Evolutionary conservation across 35 echinoderm and acorn worm species (phyloP).

Genomic region (Hemicentrotus pulcherrimus): DNA sequence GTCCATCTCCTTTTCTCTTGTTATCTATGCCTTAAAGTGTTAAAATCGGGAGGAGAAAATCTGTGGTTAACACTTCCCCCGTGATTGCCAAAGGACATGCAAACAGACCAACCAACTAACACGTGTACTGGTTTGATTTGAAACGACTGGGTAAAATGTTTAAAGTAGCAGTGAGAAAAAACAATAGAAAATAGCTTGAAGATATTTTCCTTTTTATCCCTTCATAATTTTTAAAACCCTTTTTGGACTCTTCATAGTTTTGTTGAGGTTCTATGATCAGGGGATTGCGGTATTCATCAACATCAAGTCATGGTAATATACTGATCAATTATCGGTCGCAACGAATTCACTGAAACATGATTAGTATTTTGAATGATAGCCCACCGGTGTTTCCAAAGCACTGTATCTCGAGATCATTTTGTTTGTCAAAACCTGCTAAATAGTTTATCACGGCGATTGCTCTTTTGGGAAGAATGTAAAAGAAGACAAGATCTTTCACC

Average conservation of each 20-base stretch:
- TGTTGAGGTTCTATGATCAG: background rate
- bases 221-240: background rate
- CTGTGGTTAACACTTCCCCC: background rate
- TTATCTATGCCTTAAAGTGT: conserved; percentile 13
- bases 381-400: background rate
- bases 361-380: background rate
- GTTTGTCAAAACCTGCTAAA: background rate
- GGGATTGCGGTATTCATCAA: background rate
- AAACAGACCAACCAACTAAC: background rate
- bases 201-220: background rate
- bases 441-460: background rate
- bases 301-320: background rate
- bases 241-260: background rate
- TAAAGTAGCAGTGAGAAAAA: background rate
- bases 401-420: background rate
- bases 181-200: background rate
- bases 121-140: background rate
- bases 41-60: conserved; percentile 7
- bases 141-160: background rate
- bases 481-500: background rate
- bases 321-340: background rate
- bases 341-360: background rate
- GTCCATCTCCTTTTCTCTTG: background rate
- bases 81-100: background rate
- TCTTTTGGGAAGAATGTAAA: background rate